A percentile compares a stretch with the other conserved stretches of the same genome.
phyloP scores from a whole-genome alignment of 2,888 invertebrate species.

The Nomada ferruginata region DNA sequence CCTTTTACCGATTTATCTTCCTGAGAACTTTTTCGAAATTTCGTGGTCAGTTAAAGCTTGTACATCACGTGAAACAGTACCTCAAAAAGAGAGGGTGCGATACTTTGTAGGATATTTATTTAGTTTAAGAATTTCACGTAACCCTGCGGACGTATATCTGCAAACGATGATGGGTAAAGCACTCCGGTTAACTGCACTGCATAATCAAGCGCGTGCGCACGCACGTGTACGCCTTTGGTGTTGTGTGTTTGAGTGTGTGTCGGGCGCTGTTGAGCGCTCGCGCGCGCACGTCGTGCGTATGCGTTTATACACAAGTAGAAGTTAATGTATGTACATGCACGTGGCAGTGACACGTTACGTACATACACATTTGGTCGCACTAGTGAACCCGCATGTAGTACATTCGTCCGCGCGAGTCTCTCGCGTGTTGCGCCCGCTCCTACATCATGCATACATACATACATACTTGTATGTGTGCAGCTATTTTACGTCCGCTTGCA shows the following conservation, averaged over 20 bases:
- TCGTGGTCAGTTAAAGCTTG: not conserved
- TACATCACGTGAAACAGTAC: not conserved
- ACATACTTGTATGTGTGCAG: slow-evolving; percentile 28
- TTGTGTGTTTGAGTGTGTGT: slow-evolving; percentile 12
- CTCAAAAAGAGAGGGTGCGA: not conserved
- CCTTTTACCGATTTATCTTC: not conserved
- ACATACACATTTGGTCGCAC: slow-evolving; percentile 43
- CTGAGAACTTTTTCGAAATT: not conserved
- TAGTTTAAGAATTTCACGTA: slow-evolving; percentile 21
- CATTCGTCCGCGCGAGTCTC: slow-evolving; percentile 12
- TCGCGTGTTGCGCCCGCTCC: slow-evolving; percentile 4
- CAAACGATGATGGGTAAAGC: slow-evolving; percentile 51
- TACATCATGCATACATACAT: slow-evolving; percentile 9
- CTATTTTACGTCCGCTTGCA: slow-evolving; percentile 63
- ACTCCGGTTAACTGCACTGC: slow-evolving; percentile 58
- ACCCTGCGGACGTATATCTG: slow-evolving; percentile 22
- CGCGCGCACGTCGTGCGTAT: not conserved
- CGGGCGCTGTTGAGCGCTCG: slow-evolving; percentile 31
- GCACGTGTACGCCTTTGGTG: slow-evolving; percentile 47
- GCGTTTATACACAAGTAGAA: slow-evolving; percentile 6
- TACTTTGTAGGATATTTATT: slow-evolving; percentile 16
- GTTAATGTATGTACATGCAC: slow-evolving; percentile 3
- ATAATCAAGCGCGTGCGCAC: slow-evolving; percentile 67
- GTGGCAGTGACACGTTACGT: slow-evolving; percentile 20
- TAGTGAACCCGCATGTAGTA: slow-evolving; percentile 41